Evolutionary conservation across 2,113 vertebrate species (phyloP).

Genomic region (Archilochus colubris): DNA sequence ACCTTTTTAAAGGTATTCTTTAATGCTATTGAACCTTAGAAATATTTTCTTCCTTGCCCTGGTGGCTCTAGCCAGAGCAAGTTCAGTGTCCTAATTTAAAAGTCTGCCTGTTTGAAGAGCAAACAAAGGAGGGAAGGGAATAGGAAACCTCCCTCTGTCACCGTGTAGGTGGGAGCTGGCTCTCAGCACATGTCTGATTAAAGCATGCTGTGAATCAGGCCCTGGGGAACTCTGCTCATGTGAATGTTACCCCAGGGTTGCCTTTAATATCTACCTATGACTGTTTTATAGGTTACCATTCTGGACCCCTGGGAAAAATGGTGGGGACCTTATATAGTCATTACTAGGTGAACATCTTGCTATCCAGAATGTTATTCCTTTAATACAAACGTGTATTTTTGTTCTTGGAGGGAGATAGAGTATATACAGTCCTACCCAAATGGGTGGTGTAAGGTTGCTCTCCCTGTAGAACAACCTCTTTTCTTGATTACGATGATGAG

Average conservation of each 20-base stretch:
- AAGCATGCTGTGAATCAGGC: neutral
- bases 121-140: neutral
- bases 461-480: neutral
- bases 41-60: neutral
- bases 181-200: fast-evolving
- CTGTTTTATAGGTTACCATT: neutral
- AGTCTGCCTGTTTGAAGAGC: neutral
- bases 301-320: neutral
- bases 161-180: fast-evolving
- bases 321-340: neutral
- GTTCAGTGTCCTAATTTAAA: neutral
- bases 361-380: neutral
- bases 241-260: neutral
- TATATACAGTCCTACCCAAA: neutral
- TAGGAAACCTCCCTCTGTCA: neutral
- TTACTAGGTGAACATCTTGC: neutral
- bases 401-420: neutral
- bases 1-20: slow-evolving; percentile 1
- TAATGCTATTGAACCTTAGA: neutral
- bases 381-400: neutral
- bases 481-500: slow-evolving; percentile 12
- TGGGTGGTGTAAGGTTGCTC: neutral
- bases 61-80: neutral
- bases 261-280: neutral
- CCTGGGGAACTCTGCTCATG: neutral